Evolutionary conservation across 2,113 vertebrate genomes (phyloP), one percentile per base, ranked within the genome.

Genomic region (Phoenicopterus ruber): DNA sequence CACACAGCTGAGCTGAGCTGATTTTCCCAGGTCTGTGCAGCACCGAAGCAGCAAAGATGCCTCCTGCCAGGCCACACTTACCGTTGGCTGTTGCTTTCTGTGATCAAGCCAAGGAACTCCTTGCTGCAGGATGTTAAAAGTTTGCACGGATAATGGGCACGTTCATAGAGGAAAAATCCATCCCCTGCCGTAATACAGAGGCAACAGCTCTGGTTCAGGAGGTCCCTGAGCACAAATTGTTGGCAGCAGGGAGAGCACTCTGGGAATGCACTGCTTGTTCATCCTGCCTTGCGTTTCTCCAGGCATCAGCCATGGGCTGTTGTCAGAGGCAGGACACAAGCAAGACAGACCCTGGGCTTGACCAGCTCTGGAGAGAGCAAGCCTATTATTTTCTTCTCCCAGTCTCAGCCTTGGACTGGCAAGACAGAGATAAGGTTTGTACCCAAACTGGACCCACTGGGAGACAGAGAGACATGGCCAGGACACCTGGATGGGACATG

Each of bases 391-490:
- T 28, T 73, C 40, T 52, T 52, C 54, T 73, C 36, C 24, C 40
- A 57, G 0, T 47, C 16, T n/a, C 76, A n/a, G 1, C 0, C 7
- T 38, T 44, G 20, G 50, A 29, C 16, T 63, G n/a, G 50, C 21
- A 42, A 78, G 18, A 16, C 11, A 62, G 21, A 9, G 7, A 6
- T 22, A 10, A 31, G 52, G 11, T 10, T 50, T 47, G 26, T 17
- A n/a, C 10, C 34, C 18, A 29, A 34, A 47, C 34, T 8, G 11
- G 67, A 88, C 21, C 19, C 26, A 4, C 58, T 81, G 76, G 54
- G 15, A 52, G 13, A 18, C 6, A 14, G 2, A 8, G 9, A 7
- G 10, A 57, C 28, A 13, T 11, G 44, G 10, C 4, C 38, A 34
- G 66, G 18, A 92, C 31, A 58, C 17, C 10, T 13, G 54, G 31